Evolutionary conservation across 2,888 invertebrate genomes (phyloP), one percentile per base, ranked within the genome.

Genomic region (Xanthorhoe spadicearia): DNA sequence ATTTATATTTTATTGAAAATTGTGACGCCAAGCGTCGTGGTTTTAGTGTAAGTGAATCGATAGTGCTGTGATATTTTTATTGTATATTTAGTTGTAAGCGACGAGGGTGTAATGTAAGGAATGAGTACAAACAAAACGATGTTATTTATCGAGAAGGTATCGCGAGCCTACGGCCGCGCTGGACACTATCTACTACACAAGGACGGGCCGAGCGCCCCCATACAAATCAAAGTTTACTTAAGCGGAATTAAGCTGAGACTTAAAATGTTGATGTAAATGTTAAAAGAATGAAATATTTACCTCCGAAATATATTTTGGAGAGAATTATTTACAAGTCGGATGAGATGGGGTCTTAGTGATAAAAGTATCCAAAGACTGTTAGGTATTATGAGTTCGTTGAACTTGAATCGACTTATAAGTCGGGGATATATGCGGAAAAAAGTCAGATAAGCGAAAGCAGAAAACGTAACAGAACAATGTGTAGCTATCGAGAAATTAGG

Each of bases 1-100:
- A 81, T 86, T 79, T 83, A 77, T 78, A 74, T 81, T 77, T 78
- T 77, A 75, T 82, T 76, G 74, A 78, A 83, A 84, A 78, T 83
- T 77, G 81, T 77, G 86, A 78, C 82, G 92, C 92, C 76, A 87
- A 92, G 92, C 92, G 86, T 83, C 80, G 80, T 75, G 85, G 77
- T 83, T 83, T 84, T 92, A 92, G 92, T 79, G 86, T 92, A 92
- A 92, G 92, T 84, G 91, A 90, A 93, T 92, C 92, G 92, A 92
- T 92, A 88, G 92, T 92, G 92, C 92, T 93, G 92, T 93, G 92
- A 93, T 93, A 93, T 93, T 92, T 90, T 92, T 90, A 90, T 72
- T 92, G 90, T 92, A 92, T 89, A 90, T 89, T 87, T 91, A 91
- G 87, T 80, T 79, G 77, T 90, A 90, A 90, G 90, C 67, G 79